Percentiles rank a stretch among this genome's conserved stretches.
Evolutionary conservation across 2,888 invertebrate genomes (phyloP).

Genomic region (Malthinus flaveolus): DNA sequence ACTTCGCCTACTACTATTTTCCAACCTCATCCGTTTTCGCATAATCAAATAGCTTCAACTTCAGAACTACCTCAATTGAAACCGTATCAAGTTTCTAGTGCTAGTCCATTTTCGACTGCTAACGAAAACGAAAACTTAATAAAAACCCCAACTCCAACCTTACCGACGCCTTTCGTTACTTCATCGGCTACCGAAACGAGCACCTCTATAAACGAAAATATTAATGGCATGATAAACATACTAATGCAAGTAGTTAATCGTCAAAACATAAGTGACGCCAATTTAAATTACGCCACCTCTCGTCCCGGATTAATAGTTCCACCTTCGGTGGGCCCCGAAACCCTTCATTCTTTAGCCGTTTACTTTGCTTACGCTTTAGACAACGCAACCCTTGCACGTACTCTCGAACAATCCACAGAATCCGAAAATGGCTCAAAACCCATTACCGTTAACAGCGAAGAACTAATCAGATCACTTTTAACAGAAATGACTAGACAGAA

Average conservation of each 20-base stretch:
- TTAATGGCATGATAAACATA: conserved; percentile 71
- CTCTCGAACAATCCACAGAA: conserved; percentile 10
- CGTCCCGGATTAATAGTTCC: conserved; percentile 70
- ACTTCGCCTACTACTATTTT: conserved; percentile 5
- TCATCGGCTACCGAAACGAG: conserved; percentile 45
- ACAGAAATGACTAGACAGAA: conserved; percentile 23
- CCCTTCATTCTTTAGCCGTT: conserved; percentile 75
- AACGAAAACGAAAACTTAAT: conserved; percentile 31
- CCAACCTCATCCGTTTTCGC: conserved; percentile 33
- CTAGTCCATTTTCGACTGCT: conserved; percentile 45
- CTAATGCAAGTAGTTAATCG: conserved; percentile 60
- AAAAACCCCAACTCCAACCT: conserved; percentile 41
- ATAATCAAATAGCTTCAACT: conserved; percentile 1
- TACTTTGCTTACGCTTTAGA: conserved; percentile 77
- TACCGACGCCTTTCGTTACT: conserved; percentile 43
- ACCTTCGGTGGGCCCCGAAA: conserved; percentile 75
- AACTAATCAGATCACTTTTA: conserved; percentile 19
- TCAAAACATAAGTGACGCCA: conserved; percentile 48
- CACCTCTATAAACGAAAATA: conserved; percentile 60
- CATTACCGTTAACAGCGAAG: conserved; percentile 18
- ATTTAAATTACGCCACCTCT: conserved; percentile 56
- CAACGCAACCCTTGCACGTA: conserved; percentile 39
- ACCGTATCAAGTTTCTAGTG: conserved; percentile 45
- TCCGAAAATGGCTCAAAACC: conserved; percentile 3
- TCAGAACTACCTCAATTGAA: conserved; percentile 1